Evolutionary conservation across 2,113 vertebrate genomes (phyloP).

Genomic region (Butorides virescens): DNA sequence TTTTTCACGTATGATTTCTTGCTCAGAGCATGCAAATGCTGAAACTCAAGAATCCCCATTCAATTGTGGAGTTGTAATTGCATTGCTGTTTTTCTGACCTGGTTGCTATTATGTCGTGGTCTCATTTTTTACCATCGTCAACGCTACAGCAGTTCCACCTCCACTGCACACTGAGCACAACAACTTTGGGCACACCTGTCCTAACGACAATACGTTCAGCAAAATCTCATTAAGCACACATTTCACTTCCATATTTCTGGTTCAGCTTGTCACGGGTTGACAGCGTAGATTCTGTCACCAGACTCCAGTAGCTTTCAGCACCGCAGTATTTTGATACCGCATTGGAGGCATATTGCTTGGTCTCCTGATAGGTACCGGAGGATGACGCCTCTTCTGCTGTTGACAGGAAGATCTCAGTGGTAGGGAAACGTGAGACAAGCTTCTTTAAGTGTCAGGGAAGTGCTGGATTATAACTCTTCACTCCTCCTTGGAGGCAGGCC

Average conservation of each 20-base stretch:
- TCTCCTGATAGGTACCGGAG: neutral
- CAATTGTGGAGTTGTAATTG: neutral
- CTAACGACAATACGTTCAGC: fast-evolving
- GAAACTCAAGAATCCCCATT: neutral
- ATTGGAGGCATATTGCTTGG: fast-evolving
- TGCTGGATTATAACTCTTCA: neutral
- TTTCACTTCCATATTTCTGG: neutral
- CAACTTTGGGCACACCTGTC: neutral
- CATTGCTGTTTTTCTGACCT: fast-evolving
- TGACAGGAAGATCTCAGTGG: neutral
- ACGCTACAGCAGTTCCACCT: neutral
- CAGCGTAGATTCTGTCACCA: neutral
- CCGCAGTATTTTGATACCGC: neutral
- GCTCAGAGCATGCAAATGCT: neutral
- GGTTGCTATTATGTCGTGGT: fast-evolving
- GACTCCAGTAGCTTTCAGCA: neutral
- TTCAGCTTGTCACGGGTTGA: neutral
- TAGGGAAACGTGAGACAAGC: fast-evolving
- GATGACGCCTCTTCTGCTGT: neutral
- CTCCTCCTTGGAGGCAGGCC: neutral
- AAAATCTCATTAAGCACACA: neutral
- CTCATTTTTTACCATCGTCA: neutral
- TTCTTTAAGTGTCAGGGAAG: neutral
- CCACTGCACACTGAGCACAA: neutral
- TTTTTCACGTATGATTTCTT: neutral